A percentile compares a stretch with the other conserved stretches of the same genome.
Evolutionary conservation across 2,888 invertebrate species (phyloP).

Genomic region (Pachydiplax longipennis): DNA sequence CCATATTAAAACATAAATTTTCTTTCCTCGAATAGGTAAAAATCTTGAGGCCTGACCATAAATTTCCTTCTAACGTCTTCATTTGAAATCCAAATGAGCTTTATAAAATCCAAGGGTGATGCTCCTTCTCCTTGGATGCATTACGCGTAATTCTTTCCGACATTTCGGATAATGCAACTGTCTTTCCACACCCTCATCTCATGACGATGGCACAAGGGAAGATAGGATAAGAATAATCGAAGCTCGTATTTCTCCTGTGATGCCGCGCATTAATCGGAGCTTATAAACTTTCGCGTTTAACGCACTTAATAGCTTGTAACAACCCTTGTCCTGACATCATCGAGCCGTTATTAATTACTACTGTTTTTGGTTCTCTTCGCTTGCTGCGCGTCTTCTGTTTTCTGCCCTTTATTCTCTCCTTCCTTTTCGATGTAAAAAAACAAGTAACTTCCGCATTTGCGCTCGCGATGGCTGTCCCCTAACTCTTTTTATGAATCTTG

Average conservation of each 20-base stretch:
- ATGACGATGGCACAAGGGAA: not conserved
- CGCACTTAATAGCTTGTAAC: not conserved
- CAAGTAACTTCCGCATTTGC: not conserved
- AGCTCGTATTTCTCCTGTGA: not conserved
- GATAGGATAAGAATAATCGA: not conserved
- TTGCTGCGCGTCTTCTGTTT: not conserved
- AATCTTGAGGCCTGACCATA: not conserved
- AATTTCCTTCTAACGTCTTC: not conserved
- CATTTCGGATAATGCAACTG: not conserved
- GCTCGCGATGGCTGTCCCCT: not conserved
- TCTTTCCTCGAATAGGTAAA: not conserved
- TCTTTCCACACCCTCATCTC: not conserved
- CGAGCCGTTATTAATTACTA: not conserved
- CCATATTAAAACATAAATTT: not conserved
- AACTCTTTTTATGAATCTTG: not conserved
- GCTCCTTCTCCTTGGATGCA: not conserved
- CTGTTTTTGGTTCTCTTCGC: not conserved
- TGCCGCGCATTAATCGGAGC: not conserved
- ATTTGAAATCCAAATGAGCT: not conserved
- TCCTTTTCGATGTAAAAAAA: not conserved
- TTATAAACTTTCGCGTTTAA: not conserved
- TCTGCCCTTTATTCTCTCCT: not conserved
- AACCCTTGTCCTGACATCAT: not conserved
- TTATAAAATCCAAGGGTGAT: not conserved
- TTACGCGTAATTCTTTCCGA: not conserved